These are phyloP conservation scores for Andricus grossulariae DNA, from an alignment of 1,140 invertebrate genomes.

Conservation along the genomic window DNA sequence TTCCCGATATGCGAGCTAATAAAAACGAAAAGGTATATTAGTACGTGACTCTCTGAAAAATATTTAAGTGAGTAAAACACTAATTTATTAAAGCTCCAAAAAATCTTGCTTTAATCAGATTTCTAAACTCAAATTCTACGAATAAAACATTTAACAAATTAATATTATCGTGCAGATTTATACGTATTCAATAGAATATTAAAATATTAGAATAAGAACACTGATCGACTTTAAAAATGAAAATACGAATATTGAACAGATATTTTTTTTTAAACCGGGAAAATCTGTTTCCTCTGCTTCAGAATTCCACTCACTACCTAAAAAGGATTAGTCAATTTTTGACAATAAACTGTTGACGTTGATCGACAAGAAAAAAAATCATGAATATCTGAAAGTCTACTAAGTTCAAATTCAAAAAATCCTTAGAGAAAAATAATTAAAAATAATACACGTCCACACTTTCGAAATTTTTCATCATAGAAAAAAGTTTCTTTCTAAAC, in stretches of 20 bases:
- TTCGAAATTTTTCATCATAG: too few relatives aligned
- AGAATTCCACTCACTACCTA: too few relatives aligned
- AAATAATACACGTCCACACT: too few relatives aligned
- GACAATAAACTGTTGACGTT: too few relatives aligned
- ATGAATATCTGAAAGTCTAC: too few relatives aligned
- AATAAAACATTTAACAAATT: conserved; percentile 31
- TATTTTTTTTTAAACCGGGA: conserved; percentile 23
- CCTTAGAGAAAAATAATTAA: too few relatives aligned
- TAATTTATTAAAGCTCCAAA: conserved; percentile 38
- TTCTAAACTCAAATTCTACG: conserved; percentile 10
- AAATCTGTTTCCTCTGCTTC: conserved; percentile 19
- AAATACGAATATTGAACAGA: not conserved
- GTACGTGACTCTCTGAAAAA: conserved; percentile 22
- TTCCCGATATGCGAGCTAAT: conserved; percentile 74
- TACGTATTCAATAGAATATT: conserved; percentile 29
- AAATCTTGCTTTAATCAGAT: conserved; percentile 8
- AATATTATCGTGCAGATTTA: conserved; percentile 32
- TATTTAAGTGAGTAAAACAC: conserved; percentile 1
- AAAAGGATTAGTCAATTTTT: too few relatives aligned
- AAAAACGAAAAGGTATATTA: conserved; percentile 64
- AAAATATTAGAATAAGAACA: conserved; percentile 4
- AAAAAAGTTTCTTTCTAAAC: too few relatives aligned
- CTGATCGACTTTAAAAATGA: too few relatives aligned
- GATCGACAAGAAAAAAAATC: too few relatives aligned
- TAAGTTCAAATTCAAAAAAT: too few relatives aligned